Evolutionary conservation across 2,888 invertebrate genomes (phyloP), one percentile per base, ranked within the genome.

Genomic region (Aphodius granarius): DNA sequence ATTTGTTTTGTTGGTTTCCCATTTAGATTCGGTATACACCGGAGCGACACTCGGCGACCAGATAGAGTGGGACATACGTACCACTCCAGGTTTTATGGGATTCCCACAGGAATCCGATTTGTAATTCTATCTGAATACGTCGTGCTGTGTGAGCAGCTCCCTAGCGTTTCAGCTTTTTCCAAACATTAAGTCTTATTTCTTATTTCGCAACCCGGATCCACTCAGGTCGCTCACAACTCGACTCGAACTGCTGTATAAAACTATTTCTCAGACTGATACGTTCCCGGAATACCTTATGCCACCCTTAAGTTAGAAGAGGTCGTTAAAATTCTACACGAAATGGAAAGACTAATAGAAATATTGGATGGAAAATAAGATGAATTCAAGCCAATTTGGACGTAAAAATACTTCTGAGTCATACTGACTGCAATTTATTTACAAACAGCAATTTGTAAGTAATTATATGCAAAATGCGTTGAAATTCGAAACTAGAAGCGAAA

Each of bases 61-160:
- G 43, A 43, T 43, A 43, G 43, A 43, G 43, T 43, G 43, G 43
- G 43, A 43, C 43, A 43, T 43, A 43, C 43, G 43, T 43, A 43
- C 43, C 43, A 43, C 43, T 43, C 43, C 43, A 20, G 68, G 20
- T 68, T 68, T 68, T 68, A 68, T 68, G 68, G 68, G 68, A 68
- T 68, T 68, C 68, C 68, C 5, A 13, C 68, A 43, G 68, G 68
- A 68, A 68, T 68, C 68, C 68, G 68, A 68, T 68, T 68, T 68
- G 68, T 68, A 68, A 68, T 68, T 68, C 68, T 21, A 68, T 68
- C 68, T 68, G 68, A 68, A 68, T 68, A 68, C 68, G 68, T 43
- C 13, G 9, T 43, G 43, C 43, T 43, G 43, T 43, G 43, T 43
- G 3, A 9, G 43, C 43, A 43, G 6, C 43, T 43, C 43, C 9